Base-by-base conservation (phyloP, 1,140 invertebrate genomes). In the Cephus cinctus region DNA sequence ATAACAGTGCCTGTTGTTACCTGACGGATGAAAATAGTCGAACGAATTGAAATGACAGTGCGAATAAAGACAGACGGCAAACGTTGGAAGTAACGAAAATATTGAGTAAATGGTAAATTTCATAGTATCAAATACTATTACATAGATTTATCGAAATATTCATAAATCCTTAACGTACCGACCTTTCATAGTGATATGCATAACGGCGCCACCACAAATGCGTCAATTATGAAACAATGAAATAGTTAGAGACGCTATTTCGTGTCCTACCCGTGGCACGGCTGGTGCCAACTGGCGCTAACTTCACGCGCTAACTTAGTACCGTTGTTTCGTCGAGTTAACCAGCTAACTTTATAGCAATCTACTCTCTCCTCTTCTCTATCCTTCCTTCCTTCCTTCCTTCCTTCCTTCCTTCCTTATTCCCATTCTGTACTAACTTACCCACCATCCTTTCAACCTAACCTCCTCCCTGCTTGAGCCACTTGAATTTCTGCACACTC, bases 181-280 rank as follows among this genome's bases (percentile, higher is more conserved):
- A 47, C 34, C 44, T 61, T 59, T 54, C 48, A 52, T 46, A 47
- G 57, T 56, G 63, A 36, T 36, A 59, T 58, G 63, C 54, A 57
- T 61, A 58, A 66, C 54, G 55, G 43, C 48, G 54, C 50, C 54
- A 66, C 65, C 62, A 60, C 65, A 65, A 69, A 65, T 68, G 67
- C 65, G 64, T 71, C 65, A 71, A 68, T 72, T 73, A 71, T 69
- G 69, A 71, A 72, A 72, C 69, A 71, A 71, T 72, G 69, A 71
- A 69, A 71, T 65, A 69, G 69, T 69, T 67, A 66, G 60, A 47
- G 34, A 40, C 50, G 25, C 57, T 22, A 27, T 40, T 41, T 15
- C 35, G 23, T 8, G 48, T 46, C 27, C 50, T 36, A 38, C 18
- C 31, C 22, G 2, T 19, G 14, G 31, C 38, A 38, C 32, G 57